Percentiles rank a stretch among this genome's conserved stretches.
Evolutionary conservation across 2,888 invertebrate genomes (phyloP).

Genomic region (Molorchus minor): DNA sequence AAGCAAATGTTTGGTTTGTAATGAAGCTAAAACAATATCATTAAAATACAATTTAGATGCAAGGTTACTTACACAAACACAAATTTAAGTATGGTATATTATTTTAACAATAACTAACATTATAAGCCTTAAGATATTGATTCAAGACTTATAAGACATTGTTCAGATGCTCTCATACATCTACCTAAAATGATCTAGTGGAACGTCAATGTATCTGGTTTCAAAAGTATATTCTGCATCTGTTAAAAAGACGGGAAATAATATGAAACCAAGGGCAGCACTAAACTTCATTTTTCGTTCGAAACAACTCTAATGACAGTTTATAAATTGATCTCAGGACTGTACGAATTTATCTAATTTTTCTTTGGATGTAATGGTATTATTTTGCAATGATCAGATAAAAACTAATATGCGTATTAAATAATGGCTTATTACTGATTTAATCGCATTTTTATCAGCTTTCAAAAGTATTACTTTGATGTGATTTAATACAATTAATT

Average conservation of each 20-base stretch:
- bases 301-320: no score
- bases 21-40: conserved; percentile 66
- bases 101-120: neutral
- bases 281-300: neutral
- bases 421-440: no score
- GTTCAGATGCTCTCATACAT: conserved; percentile 9
- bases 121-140: neutral
- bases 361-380: no score
- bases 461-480: no score
- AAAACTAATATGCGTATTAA: no score
- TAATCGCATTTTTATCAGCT: no score
- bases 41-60: no score
- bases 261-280: neutral
- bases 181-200: conserved; percentile 85
- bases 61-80: neutral
- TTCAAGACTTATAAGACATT: no score
- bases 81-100: neutral
- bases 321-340: no score
- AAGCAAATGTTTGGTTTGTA: conserved; percentile 75
- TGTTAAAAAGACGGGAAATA: neutral
- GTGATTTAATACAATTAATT: no score
- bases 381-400: no score
- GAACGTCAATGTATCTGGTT: conserved; percentile 68
- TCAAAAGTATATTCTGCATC: conserved; percentile 26
- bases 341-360: no score